These are phyloP conservation scores for Pandion haliaetus DNA, from an alignment of 2,113 vertebrate species.

Conservation along the genomic window DNA sequence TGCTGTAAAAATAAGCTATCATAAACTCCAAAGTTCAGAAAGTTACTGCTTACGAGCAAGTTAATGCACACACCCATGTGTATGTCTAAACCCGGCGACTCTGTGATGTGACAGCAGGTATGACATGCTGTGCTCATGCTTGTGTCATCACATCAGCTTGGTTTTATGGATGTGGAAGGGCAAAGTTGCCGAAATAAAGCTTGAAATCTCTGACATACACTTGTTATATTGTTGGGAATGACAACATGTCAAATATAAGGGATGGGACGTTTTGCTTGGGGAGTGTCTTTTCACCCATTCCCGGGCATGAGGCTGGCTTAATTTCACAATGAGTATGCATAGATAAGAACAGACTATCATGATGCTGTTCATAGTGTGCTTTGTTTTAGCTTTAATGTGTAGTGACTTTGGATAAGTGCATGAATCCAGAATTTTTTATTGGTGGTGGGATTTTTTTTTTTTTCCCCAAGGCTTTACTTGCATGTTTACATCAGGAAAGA, in stretches of 20 bases:
- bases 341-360: not conserved
- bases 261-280: not conserved
- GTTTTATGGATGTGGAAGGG: not conserved
- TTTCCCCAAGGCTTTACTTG: not conserved
- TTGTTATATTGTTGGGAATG: not conserved
- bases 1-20: not conserved
- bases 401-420: not conserved
- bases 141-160: not conserved
- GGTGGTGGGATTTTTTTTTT: not conserved
- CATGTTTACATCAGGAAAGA: not conserved
- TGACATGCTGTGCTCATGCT: accelerated
- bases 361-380: not conserved
- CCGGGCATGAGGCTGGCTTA: not conserved
- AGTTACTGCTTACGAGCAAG: not conserved
- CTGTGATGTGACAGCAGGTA: not conserved
- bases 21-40: not conserved
- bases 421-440: not conserved
- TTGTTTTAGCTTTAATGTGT: not conserved
- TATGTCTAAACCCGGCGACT: accelerated
- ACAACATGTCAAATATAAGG: not conserved
- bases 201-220: not conserved
- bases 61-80: accelerated
- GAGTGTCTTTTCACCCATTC: not conserved
- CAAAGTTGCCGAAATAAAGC: not conserved
- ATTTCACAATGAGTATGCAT: not conserved